A percentile compares a stretch with the other conserved stretches of the same genome.
Evolutionary conservation across 2,797 vertebrate genomes (phyloP).

Genomic region (Chelmon rostratus): DNA sequence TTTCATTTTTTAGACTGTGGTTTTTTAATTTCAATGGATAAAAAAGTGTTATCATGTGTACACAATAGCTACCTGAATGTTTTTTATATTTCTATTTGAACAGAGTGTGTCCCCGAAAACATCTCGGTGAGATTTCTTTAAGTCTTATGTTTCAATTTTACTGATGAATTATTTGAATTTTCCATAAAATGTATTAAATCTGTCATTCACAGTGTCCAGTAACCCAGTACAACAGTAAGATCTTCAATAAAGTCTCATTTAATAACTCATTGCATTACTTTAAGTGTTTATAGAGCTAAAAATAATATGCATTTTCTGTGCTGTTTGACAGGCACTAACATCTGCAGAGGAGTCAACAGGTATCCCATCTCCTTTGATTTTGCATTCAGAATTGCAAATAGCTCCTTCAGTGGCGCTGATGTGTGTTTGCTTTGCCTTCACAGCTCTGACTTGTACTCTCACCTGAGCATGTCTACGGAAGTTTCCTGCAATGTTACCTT

Average conservation of each 20-base stretch:
- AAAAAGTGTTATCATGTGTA: background rate
- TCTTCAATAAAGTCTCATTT: background rate
- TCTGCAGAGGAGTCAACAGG: slow-evolving; percentile 77
- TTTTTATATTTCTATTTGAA: background rate
- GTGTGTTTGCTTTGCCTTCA: background rate
- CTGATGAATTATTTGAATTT: background rate
- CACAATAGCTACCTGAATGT: background rate
- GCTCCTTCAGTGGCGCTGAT: background rate
- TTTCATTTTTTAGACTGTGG: background rate
- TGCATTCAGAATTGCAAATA: background rate
- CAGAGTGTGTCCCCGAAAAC: slow-evolving; percentile 72
- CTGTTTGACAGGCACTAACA: slow-evolving; percentile 59
- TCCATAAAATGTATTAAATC: background rate
- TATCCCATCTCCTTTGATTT: slow-evolving; percentile 28
- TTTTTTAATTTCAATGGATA: background rate
- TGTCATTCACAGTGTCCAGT: slow-evolving; percentile 72
- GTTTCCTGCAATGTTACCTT: slow-evolving; percentile 69
- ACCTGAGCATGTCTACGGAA: slow-evolving; percentile 23
- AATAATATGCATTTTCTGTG: background rate
- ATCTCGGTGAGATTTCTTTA: slow-evolving; percentile 65
- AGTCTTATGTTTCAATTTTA: background rate
- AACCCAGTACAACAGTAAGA: slow-evolving; percentile 76
- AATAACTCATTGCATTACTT: background rate
- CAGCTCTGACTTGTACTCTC: slow-evolving; percentile 67
- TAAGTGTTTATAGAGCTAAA: background rate